Percentiles rank a stretch among this genome's conserved stretches.
Evolutionary conservation across 2,113 vertebrate species (phyloP).

Genomic region (Mionectes macconnelli): DNA sequence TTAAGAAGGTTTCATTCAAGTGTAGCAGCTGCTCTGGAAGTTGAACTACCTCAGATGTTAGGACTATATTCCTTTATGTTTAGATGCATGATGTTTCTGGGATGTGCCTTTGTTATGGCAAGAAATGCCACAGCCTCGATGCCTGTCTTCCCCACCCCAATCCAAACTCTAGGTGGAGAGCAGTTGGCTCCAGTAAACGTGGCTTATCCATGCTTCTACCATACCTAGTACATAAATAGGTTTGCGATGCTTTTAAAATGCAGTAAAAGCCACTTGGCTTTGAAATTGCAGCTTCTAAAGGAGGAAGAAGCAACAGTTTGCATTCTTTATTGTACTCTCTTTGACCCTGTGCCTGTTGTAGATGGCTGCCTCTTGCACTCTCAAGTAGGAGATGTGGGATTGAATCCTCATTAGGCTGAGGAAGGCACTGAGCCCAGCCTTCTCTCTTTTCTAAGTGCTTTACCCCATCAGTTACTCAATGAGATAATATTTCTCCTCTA

Average conservation of each 20-base stretch:
- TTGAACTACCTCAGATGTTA: background rate
- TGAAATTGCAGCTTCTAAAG: background rate
- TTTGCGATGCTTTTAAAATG: background rate
- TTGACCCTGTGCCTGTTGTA: background rate
- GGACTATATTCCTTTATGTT: background rate
- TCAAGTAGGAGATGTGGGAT: background rate
- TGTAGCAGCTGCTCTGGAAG: background rate
- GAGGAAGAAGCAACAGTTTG: background rate
- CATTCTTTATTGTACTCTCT: background rate
- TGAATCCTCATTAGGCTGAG: background rate
- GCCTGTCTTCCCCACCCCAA: background rate
- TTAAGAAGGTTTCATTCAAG: background rate
- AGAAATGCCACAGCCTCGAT: background rate
- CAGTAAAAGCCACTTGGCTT: background rate
- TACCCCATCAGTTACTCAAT: background rate
- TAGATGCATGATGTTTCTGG: fast-evolving
- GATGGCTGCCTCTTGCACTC: background rate
- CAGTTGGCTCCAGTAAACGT: background rate
- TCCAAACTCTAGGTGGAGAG: background rate
- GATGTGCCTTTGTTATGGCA: background rate
- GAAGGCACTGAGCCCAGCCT: background rate
- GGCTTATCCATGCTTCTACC: background rate
- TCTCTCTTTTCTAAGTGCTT: background rate
- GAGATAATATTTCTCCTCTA: background rate
- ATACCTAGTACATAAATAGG: background rate